Percentiles rank a stretch among this genome's conserved stretches.
These are phyloP conservation scores for Cotesia glomerata DNA, from an alignment of 1,140 invertebrate species.

Conservation along the genomic window DNA sequence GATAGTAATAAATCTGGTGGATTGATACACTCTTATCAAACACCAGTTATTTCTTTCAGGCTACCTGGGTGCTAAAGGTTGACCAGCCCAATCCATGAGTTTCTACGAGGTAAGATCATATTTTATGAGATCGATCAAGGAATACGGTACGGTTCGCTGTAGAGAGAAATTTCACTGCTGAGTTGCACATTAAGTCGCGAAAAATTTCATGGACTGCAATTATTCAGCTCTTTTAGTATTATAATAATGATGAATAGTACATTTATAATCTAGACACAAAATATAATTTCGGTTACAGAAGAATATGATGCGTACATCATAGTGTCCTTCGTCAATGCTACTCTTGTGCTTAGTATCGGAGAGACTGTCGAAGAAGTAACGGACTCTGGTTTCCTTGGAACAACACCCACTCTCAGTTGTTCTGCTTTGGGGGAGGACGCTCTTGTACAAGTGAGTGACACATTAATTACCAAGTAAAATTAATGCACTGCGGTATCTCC, in stretches of 20 bases:
- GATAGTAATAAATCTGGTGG: conserved; percentile 62
- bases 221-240: conserved; percentile 7
- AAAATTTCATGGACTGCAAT: too few species aligned
- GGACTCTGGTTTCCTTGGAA: conserved; percentile 98
- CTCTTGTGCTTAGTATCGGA: conserved; percentile 97
- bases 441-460: conserved; percentile 82
- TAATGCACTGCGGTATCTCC: conserved; percentile 57
- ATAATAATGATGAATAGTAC: conserved; percentile 13
- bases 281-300: conserved; percentile 79
- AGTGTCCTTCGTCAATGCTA: conserved; percentile 99
- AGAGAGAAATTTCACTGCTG: background rate
- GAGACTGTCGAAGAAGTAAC: conserved; percentile 99
- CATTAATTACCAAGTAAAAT: conserved; percentile 9
- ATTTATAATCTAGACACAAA: conserved; percentile 39
- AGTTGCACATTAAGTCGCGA: background rate
- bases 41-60: conserved; percentile 74
- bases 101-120: conserved; percentile 55
- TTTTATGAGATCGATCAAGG: conserved; percentile 36
- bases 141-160: conserved; percentile 30
- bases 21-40: conserved; percentile 69
- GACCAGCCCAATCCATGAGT: conserved; percentile 52
- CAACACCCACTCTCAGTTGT: conserved; percentile 96
- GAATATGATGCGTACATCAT: conserved; percentile 99
- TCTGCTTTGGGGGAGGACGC: conserved; percentile 97
- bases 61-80: conserved; percentile 54